phyloP scores from a whole-genome alignment of 1,140 invertebrate genomes.

The Saxidomus purpurata region DNA sequence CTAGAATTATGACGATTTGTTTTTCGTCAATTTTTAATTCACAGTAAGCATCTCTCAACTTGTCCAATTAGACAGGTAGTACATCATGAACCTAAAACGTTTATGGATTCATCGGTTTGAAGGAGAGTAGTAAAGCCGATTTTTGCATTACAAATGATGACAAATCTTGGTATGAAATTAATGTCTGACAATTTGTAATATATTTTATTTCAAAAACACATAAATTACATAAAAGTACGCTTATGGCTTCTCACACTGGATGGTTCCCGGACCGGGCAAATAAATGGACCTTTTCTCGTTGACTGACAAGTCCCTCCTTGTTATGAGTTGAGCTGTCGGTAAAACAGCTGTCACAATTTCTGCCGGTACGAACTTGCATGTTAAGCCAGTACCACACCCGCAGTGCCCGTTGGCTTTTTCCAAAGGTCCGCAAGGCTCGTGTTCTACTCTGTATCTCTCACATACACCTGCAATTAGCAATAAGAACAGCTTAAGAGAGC shows the following conservation, averaged over 20 bases:
- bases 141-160: too few relatives aligned
- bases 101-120: too few relatives aligned
- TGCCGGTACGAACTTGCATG: conserved; percentile 43
- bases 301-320: background rate
- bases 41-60: too few relatives aligned
- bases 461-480: conserved; percentile 32
- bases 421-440: conserved; percentile 16
- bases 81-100: too few relatives aligned
- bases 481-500: background rate
- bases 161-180: too few relatives aligned
- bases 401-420: conserved; percentile 54
- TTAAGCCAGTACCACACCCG: background rate
- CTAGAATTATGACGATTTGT: too few relatives aligned
- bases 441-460: conserved; percentile 39
- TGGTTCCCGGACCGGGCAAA: conserved; percentile 25
- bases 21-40: too few relatives aligned
- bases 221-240: too few relatives aligned
- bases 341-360: background rate
- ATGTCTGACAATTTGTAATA: too few relatives aligned
- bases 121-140: too few relatives aligned
- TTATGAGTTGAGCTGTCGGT: background rate
- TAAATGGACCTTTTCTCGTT: conserved; percentile 26
- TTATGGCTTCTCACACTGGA: conserved; percentile 12
- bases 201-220: too few relatives aligned
- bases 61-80: too few relatives aligned